Evolutionary conservation across 2,797 vertebrate species (phyloP).

Genomic region (Phoebastria nigripes): DNA sequence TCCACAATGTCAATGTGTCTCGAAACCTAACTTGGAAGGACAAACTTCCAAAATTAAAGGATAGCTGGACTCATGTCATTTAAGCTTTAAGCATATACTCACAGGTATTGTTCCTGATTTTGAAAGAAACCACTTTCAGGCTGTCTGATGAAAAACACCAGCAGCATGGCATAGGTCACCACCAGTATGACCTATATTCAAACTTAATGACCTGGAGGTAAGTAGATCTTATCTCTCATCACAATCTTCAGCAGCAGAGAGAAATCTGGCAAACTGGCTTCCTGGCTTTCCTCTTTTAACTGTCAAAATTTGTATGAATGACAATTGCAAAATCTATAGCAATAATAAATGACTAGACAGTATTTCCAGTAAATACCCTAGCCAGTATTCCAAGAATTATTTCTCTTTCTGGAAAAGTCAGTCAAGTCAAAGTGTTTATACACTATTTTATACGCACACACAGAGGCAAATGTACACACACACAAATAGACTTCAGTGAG

Average conservation of each 20-base stretch:
- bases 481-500: neutral
- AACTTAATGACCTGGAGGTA: neutral
- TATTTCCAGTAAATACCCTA: neutral
- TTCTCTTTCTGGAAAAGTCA: neutral
- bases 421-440: neutral
- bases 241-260: neutral
- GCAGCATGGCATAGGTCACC: neutral
- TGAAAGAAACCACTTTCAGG: neutral
- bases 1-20: neutral
- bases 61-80: neutral
- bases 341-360: neutral
- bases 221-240: neutral
- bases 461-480: neutral
- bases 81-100: neutral
- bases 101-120: neutral
- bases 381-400: neutral
- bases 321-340: neutral
- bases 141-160: neutral
- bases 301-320: neutral
- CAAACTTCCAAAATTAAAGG: neutral
- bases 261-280: neutral
- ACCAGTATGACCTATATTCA: neutral
- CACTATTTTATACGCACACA: accelerated
- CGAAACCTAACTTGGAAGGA: neutral
- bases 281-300: neutral